Conservation (phyloP, 2,113 vertebrate genomes). For the Syrmaticus mikado region DNA sequence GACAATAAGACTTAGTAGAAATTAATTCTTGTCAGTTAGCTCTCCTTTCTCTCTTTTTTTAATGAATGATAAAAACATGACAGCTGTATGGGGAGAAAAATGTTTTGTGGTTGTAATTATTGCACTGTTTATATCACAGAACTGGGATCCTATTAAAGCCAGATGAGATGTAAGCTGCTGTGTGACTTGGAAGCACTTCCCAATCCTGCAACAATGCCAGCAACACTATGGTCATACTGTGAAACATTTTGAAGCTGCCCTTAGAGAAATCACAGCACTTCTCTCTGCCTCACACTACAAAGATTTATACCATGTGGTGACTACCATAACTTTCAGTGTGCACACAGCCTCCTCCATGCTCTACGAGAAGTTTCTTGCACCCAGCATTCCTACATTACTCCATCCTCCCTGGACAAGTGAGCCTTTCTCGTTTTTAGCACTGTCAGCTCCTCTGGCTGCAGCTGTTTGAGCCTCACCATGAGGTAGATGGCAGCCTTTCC, state of each 20-base stretch:
- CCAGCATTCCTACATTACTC: not conserved
- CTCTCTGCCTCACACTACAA: not conserved
- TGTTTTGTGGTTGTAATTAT: not conserved
- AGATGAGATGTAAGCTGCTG: not conserved
- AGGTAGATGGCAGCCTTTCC: not conserved
- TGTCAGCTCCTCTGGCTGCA: not conserved
- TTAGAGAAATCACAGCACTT: not conserved
- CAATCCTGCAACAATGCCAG: not conserved
- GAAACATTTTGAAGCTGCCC: not conserved
- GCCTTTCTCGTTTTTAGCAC: not conserved
- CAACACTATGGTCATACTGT: rapidly evolving
- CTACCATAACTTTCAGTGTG: not conserved
- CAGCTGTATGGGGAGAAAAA: not conserved
- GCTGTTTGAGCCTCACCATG: not conserved
- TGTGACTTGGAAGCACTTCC: not conserved
- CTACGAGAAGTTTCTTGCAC: not conserved
- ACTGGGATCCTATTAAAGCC: not conserved
- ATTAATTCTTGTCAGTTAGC: not conserved
- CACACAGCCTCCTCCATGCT: not conserved
- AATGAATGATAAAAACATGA: not conserved
- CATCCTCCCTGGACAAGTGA: not conserved
- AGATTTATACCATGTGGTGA: not conserved
- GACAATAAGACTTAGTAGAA: not conserved
- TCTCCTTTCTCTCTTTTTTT: not conserved
- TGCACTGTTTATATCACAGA: not conserved